Evolutionary conservation across 2,113 vertebrate species (phyloP).

Genomic region (Nansenia antarctica): DNA sequence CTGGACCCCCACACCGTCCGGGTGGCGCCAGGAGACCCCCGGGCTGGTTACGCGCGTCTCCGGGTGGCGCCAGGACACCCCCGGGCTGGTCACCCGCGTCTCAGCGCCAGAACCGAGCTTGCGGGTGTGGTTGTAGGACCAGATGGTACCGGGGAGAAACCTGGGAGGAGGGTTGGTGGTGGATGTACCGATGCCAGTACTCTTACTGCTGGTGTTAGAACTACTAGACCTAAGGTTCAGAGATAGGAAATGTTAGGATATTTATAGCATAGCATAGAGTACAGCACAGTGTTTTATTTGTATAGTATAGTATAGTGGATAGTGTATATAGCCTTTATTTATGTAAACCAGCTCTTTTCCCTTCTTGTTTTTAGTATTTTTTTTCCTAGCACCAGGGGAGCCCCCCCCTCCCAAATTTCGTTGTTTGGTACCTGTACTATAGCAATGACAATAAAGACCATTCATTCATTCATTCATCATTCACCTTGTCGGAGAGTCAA

Average conservation of each 20-base stretch:
- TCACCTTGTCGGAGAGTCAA: conserved; percentile 68
- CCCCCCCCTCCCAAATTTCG: too few relatives aligned
- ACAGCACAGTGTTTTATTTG: too few relatives aligned
- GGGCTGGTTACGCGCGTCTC: conserved; percentile 90
- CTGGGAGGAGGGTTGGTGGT: conserved; percentile 72
- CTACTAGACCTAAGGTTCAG: conserved; percentile 43
- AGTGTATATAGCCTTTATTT: too few relatives aligned
- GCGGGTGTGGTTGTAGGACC: conserved; percentile 93
- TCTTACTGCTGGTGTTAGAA: conserved; percentile 41
- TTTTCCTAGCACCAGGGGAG: too few relatives aligned
- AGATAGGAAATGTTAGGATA: too few relatives aligned
- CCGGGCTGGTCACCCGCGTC: conserved; percentile 86
- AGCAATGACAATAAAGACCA: too few relatives aligned
- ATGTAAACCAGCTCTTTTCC: too few relatives aligned
- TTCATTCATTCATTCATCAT: too few relatives aligned
- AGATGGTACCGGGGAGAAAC: conserved; percentile 91
- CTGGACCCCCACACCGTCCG: conserved; percentile 96
- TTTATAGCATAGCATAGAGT: too few relatives aligned
- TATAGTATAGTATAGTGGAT: too few relatives aligned
- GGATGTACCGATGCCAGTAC: conserved; percentile 37
- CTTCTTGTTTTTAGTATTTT: too few relatives aligned
- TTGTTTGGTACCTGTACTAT: too few relatives aligned
- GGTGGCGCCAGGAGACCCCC: conserved; percentile 91
- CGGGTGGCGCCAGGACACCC: conserved; percentile 92
- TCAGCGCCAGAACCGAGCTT: conserved; percentile 83